phyloP scores from a whole-genome alignment of 2,888 invertebrate genomes.

The Philereme transversata region DNA sequence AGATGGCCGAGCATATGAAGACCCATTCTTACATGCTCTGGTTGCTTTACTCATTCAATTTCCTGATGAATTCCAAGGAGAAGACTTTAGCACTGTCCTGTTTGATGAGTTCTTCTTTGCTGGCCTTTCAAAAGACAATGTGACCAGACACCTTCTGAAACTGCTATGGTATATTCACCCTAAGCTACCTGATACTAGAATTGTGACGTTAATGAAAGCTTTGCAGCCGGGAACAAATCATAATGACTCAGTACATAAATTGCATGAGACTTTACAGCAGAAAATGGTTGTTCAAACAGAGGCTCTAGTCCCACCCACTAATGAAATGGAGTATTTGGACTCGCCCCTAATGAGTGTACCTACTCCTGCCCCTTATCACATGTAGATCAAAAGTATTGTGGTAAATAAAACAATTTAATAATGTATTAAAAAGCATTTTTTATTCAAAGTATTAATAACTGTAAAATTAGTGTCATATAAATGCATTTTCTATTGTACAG shows the following conservation, averaged over 20 bases:
- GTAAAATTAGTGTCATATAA: conserved; percentile 24
- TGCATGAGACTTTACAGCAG: conserved; percentile 90
- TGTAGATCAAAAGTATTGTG: conserved; percentile 39
- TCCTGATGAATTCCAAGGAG: conserved; percentile 95
- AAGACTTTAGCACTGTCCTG: conserved; percentile 97
- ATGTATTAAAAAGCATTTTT: conserved; percentile 37
- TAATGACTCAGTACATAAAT: conserved; percentile 91
- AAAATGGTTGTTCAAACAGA: conserved; percentile 90
- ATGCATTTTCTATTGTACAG: conserved; percentile 28
- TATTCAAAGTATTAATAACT: conserved; percentile 40
- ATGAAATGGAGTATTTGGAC: conserved; percentile 90
- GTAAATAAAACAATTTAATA: conserved; percentile 42
- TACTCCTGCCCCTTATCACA: conserved; percentile 89
- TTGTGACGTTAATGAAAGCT: conserved; percentile 92
- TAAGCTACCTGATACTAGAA: conserved; percentile 90
- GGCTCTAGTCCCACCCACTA: conserved; percentile 72
- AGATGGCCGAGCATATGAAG: conserved; percentile 96
- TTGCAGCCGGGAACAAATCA: conserved; percentile 91
- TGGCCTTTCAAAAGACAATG: conserved; percentile 94
- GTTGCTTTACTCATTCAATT: conserved; percentile 93
- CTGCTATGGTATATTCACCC: conserved; percentile 95
- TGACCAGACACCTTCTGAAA: conserved; percentile 94
- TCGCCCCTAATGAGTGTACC: conserved; percentile 94
- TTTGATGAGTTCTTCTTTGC: conserved; percentile 98
- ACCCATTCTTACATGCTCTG: conserved; percentile 96